Evolutionary conservation across 2,797 vertebrate genomes (phyloP).

Genomic region (Rhadinocentrus ornatus): DNA sequence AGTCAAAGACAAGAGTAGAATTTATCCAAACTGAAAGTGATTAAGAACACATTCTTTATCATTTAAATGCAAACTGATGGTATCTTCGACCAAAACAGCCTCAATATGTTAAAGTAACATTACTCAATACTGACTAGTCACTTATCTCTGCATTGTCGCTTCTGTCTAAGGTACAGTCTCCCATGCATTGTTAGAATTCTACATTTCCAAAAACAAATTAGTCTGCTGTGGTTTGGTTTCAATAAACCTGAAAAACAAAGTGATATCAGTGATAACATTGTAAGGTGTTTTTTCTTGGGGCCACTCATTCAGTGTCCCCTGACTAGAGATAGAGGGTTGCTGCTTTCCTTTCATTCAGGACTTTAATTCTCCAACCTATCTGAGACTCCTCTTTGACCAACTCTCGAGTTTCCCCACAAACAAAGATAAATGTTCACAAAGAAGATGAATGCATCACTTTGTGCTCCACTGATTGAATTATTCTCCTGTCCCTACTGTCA

Average conservation of each 20-base stretch:
- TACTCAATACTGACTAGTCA: slow-evolving; percentile 34
- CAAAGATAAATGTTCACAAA: slow-evolving; percentile 16
- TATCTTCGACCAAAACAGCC: slow-evolving; percentile 6
- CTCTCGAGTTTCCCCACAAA: slow-evolving; percentile 9
- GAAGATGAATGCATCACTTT: slow-evolving; percentile 2
- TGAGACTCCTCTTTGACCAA: slow-evolving; percentile 9
- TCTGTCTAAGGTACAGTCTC: slow-evolving; percentile 5
- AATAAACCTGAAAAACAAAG: slow-evolving; percentile 5
- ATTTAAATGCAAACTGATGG: slow-evolving; percentile 47
- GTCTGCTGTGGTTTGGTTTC: slow-evolving; percentile 3
- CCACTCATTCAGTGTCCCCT: slow-evolving; percentile 6
- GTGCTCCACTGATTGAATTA: slow-evolving; percentile 17
- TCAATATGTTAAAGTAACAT: slow-evolving; percentile 42
- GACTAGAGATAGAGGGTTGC: not conserved
- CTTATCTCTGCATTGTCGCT: slow-evolving; percentile 12
- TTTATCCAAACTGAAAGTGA: too few species aligned
- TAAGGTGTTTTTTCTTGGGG: slow-evolving; percentile 6
- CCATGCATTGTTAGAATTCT: slow-evolving; percentile 6
- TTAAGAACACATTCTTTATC: not conserved
- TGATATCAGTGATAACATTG: not conserved
- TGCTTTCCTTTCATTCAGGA: slow-evolving; percentile 5
- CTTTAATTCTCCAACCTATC: not conserved
- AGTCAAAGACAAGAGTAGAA: too few species aligned
- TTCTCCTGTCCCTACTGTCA: slow-evolving; percentile 12
- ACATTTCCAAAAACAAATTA: slow-evolving; percentile 27